Evolutionary conservation across 2,113 vertebrate species (phyloP).

Genomic region (Microcebus ravelobensis): DNA sequence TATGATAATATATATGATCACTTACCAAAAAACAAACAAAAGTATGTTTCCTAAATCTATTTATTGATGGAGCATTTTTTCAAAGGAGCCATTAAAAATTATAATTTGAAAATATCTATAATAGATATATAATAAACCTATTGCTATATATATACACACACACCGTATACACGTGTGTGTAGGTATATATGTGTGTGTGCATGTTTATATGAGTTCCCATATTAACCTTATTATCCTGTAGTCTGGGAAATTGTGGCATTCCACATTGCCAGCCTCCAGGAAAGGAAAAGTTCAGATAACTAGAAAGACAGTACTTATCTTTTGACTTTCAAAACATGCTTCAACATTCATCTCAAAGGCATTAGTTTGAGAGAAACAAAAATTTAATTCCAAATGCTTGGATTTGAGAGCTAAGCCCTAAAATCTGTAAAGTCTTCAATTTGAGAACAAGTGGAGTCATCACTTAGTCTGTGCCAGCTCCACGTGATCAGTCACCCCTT

Average conservation of each 20-base stretch:
- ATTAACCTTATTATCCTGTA: not conserved
- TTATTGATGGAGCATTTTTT: not conserved
- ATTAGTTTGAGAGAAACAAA: conserved; percentile 48
- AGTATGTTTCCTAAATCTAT: not conserved
- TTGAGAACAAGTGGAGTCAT: not conserved
- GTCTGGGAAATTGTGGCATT: not conserved
- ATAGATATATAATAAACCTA: not conserved
- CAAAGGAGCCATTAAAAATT: not conserved
- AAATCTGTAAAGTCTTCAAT: not conserved
- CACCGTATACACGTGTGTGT: not conserved
- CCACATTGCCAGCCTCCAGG: not conserved
- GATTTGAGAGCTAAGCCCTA: conserved; percentile 31
- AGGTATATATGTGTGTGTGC: not conserved
- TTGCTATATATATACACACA: not conserved
- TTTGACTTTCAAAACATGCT: conserved; percentile 4
- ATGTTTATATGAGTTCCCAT: not conserved
- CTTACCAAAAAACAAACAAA: not conserved
- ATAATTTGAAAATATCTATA: not conserved
- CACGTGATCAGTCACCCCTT: not conserved
- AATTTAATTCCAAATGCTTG: conserved; percentile 33
- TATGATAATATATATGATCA: not conserved
- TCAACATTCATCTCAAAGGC: conserved; percentile 38
- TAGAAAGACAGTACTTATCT: not conserved
- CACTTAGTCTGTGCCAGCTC: not conserved
- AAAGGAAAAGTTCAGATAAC: conserved; percentile 3